Evolutionary conservation across 2,797 vertebrate genomes (phyloP), one percentile per base, ranked within the genome.

Genomic region (Enteromius radiatus): DNA sequence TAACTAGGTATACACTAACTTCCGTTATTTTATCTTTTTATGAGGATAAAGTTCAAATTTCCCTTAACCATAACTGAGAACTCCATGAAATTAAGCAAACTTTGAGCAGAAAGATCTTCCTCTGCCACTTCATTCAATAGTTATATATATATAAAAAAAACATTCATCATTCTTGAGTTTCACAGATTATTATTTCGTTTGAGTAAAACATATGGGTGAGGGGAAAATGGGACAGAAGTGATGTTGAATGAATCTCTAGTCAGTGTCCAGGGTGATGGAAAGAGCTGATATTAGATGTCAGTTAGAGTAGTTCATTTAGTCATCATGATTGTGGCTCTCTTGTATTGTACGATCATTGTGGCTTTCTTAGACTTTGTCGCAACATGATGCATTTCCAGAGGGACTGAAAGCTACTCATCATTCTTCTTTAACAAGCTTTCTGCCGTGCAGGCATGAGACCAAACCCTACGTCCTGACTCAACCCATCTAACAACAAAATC

Each of bases 381-480:
- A 73, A 26, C 21, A 49, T 14, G 23, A 19, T 28, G 33, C 1
- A 6, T 23, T 4, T 65, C 43, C 59, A 52, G 63, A 19, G 41
- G 5, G 1, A 31, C 11, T 26, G n/a, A 54, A 80, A 31, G 17
- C n/a, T 38, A 9, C 49, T 69, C 49, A 10, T 47, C 38, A 23
- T 61, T 80, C 52, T 47, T 9, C 23, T 45, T 76, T 45, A 63
- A 63, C 23, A 76, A 36, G 28, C 68, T 47, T 28, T 59, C 52
- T 63, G 49, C 26, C 36, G 3, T 47, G 17, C 19, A 80, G 49
- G 36, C 33, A 52, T 38, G 15, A 79, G 77, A 69, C 67, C 14
- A 23, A 71, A 80, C 54, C 52, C 26, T 61, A 4, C 19, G 2
- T 71, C 41, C 54, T 80, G 54, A 80, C 78, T 61, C 78, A 47